These are phyloP conservation scores for Sternarchorhynchus goeldii DNA, from an alignment of 2,797 vertebrate genomes.

Conservation along the genomic window DNA sequence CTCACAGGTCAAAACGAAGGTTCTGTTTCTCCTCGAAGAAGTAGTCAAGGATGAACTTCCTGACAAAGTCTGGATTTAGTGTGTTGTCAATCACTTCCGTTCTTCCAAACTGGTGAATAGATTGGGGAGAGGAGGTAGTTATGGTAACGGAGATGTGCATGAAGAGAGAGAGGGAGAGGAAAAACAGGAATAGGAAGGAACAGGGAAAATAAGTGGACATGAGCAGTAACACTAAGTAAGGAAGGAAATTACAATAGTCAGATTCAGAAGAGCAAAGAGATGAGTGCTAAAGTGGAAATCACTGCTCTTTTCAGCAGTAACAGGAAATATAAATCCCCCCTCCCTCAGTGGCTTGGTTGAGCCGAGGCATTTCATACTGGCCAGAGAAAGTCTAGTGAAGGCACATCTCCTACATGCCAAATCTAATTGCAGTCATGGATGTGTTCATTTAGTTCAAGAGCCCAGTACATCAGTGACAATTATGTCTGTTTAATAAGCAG, in stretches of 20 bases:
- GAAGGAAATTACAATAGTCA: neutral
- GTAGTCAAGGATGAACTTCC: constrained; percentile 94
- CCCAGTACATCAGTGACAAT: constrained; percentile 47
- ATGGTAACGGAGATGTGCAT: too few relatives aligned
- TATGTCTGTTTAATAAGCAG: constrained; percentile 51
- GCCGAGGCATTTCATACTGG: constrained; percentile 5
- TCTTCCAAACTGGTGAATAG: constrained; percentile 82
- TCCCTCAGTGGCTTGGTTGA: constrained; percentile 11
- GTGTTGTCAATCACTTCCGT: constrained; percentile 96
- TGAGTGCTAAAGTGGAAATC: constrained; percentile 21
- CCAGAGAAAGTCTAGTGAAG: constrained; percentile 12
- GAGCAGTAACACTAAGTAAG: constrained; percentile 46
- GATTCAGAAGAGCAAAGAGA: constrained; percentile 14
- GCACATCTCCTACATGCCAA: constrained; percentile 1
- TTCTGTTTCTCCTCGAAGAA: constrained; percentile 97
- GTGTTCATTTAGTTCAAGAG: constrained; percentile 29
- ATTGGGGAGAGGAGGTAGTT: neutral
- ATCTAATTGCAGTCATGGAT: constrained; percentile 48
- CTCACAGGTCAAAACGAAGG: constrained; percentile 96
- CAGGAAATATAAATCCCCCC: constrained; percentile 1
- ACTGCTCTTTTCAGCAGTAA: constrained; percentile 10
- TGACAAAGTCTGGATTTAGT: constrained; percentile 91
- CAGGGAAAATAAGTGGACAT: constrained; percentile 35
- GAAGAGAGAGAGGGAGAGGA: neutral
- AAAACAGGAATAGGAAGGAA: constrained; percentile 36